phyloP scores from a whole-genome alignment of 2,797 vertebrate genomes.

The Channa striata region DNA sequence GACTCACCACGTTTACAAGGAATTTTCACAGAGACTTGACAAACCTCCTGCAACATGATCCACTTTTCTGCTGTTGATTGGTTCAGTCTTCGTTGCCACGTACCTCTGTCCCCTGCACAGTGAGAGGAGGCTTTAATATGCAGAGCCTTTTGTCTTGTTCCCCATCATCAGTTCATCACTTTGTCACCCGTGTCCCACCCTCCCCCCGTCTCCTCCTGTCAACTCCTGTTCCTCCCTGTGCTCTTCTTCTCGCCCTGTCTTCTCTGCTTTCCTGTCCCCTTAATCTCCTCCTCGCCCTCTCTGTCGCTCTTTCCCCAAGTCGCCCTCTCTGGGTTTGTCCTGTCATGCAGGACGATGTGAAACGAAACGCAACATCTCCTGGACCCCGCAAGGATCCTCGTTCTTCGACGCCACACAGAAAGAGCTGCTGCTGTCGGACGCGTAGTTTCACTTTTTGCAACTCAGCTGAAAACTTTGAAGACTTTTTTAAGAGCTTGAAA shows the following conservation, averaged over 20 bases:
- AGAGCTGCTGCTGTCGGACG: neutral
- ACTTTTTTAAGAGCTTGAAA: conserved; percentile 9
- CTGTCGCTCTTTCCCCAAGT: conserved; percentile 35
- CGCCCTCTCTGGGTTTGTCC: conserved; percentile 39
- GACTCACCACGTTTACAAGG: neutral
- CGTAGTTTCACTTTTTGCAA: neutral
- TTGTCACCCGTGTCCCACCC: conserved; percentile 21
- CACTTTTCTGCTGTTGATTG: neutral
- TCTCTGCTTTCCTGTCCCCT: conserved; percentile 62
- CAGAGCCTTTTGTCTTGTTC: conserved; percentile 28
- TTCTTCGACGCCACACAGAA: conserved; percentile 16
- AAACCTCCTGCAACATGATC: neutral
- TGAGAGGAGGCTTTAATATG: neutral
- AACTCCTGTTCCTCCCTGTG: conserved; percentile 57
- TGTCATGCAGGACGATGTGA: conserved; percentile 62
- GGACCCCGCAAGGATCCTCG: conserved; percentile 16
- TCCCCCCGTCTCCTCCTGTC: conserved; percentile 57
- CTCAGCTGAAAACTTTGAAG: neutral
- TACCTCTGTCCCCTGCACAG: neutral
- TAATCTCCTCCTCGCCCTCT: conserved; percentile 59
- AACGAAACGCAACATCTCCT: conserved; percentile 41
- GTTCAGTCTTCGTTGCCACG: neutral
- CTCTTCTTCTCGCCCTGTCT: conserved; percentile 54
- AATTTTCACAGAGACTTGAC: neutral
- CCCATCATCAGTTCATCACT: conserved; percentile 50